Evolutionary conservation across 2,797 vertebrate genomes (phyloP).

Genomic region (Peromyscus melanophrys): DNA sequence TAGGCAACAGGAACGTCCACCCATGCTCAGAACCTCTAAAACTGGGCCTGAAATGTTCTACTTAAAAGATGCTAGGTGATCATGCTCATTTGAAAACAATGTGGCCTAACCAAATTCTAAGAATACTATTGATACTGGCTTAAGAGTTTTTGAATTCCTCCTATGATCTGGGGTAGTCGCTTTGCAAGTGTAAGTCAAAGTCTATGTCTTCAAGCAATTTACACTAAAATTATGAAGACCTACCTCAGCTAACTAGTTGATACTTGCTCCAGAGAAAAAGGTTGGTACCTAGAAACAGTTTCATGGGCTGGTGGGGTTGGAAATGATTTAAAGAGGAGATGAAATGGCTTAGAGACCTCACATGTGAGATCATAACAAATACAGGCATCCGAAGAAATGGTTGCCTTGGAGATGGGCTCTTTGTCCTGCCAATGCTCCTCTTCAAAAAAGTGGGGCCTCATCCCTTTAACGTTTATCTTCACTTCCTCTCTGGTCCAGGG

Average conservation of each 20-base stretch:
- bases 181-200: background rate
- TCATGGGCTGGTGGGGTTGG: background rate
- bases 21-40: slow-evolving; percentile 55
- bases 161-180: background rate
- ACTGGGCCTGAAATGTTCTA: slow-evolving; percentile 7
- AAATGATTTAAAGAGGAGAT: background rate
- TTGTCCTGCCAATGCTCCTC: background rate
- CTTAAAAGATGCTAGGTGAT: slow-evolving; percentile 33
- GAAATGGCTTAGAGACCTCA: no score
- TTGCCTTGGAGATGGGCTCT: background rate
- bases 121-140: background rate
- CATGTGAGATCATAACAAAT: background rate
- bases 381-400: background rate
- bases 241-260: background rate
- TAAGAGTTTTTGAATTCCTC: background rate
- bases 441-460: background rate
- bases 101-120: background rate
- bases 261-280: background rate
- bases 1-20: background rate
- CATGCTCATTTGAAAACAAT: background rate
- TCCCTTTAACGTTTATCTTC: background rate
- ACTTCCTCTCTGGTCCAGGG: background rate
- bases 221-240: background rate
- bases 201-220: background rate
- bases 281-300: background rate